phyloP scores from a whole-genome alignment of 2,888 invertebrate species.

The Lydus trimaculatus region DNA sequence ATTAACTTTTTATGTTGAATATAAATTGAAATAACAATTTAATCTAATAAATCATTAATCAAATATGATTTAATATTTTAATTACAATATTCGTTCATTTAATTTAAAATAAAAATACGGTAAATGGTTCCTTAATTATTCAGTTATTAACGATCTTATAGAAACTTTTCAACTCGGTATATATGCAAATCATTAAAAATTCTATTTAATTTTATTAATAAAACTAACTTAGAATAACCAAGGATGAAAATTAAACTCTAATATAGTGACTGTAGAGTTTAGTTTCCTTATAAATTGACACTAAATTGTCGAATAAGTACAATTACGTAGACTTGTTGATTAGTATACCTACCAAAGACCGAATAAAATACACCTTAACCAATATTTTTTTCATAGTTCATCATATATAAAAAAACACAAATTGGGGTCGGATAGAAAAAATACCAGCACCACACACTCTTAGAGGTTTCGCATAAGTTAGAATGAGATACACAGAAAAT shows the following conservation, averaged over 20 bases:
- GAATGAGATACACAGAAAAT: too few species aligned
- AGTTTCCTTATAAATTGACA: not conserved
- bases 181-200: not conserved
- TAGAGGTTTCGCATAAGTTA: too few species aligned
- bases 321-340: not conserved
- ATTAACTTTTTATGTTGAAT: not conserved
- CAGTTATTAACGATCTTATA: not conserved
- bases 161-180: not conserved
- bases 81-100: not conserved
- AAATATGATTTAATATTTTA: not conserved
- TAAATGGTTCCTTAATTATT: not conserved
- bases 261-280: not conserved
- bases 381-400: too few species aligned
- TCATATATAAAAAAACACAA: too few species aligned
- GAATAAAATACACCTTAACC: too few species aligned
- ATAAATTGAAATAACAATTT: not conserved
- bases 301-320: not conserved
- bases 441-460: too few species aligned
- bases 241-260: not conserved
- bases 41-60: not conserved
- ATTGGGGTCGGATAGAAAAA: too few species aligned
- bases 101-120: not conserved
- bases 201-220: not conserved
- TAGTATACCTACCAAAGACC: not conserved
- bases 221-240: not conserved